Conservation (phyloP, 2,797 vertebrate species). For the Xiphophorus birchmanni region DNA sequence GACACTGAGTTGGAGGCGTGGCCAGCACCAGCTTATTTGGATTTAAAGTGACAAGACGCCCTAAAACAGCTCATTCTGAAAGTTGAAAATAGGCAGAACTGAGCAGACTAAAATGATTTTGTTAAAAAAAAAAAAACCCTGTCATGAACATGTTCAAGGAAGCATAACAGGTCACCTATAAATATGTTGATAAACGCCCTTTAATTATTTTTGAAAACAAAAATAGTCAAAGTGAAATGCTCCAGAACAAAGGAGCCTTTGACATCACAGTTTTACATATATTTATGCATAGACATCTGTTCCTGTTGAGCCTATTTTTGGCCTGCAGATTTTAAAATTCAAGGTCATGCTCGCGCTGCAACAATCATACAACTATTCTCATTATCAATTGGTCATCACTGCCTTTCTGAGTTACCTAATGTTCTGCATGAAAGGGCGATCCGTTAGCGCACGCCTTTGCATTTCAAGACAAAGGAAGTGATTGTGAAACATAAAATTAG, state of each 20-base stretch:
- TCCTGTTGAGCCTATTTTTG: conserved; percentile 61
- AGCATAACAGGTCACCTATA: neutral
- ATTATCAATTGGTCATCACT: conserved; percentile 42
- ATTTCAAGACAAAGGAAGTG: conserved; percentile 27
- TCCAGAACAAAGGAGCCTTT: conserved; percentile 42
- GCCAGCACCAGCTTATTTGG: no score
- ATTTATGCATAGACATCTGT: conserved; percentile 80
- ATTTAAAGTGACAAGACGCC: no score
- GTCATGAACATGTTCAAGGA: no score
- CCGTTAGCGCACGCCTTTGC: conserved; percentile 5
- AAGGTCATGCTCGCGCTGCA: conserved; percentile 55
- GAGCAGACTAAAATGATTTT: no score
- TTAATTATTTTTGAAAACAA: neutral
- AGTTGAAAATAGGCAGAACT: no score
- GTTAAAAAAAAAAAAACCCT: no score
- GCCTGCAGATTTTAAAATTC: conserved; percentile 45
- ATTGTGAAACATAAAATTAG: conserved; percentile 50
- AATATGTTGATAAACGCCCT: neutral
- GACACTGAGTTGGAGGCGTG: no score
- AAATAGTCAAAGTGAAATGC: conserved; percentile 21
- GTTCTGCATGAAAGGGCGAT: conserved; percentile 20
- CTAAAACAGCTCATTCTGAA: no score
- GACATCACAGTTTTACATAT: conserved; percentile 61
- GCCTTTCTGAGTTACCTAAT: conserved; percentile 14
- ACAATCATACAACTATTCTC: conserved; percentile 26